Evolutionary conservation across 2,797 vertebrate species (phyloP).

Genomic region (Sebastes nivosus): DNA sequence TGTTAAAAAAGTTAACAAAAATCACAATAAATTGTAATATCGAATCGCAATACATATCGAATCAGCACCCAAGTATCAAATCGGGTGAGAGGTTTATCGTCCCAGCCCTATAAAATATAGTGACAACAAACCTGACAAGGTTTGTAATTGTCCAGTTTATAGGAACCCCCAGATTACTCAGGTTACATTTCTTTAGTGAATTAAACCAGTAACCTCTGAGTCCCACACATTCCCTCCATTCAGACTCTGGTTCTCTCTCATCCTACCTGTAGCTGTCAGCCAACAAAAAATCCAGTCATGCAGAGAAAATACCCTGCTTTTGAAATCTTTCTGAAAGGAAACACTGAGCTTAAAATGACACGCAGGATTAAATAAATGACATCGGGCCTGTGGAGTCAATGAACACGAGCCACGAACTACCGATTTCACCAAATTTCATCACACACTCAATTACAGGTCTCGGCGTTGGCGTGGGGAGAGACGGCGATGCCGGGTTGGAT

Average conservation of each 20-base stretch:
- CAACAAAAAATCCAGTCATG: slow-evolving; percentile 1
- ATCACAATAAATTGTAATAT: no score
- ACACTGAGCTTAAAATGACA: neutral
- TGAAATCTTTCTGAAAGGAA: neutral
- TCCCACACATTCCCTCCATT: neutral
- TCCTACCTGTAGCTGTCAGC: neutral
- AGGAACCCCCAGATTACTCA: neutral
- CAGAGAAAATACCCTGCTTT: neutral
- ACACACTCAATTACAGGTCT: neutral
- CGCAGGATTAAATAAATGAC: neutral
- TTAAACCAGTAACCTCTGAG: neutral
- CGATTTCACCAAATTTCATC: slow-evolving; percentile 36
- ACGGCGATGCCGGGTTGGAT: neutral
- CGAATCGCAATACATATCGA: no score
- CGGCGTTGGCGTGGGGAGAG: neutral
- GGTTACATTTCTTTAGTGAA: neutral
- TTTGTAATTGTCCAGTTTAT: neutral
- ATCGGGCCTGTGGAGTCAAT: neutral
- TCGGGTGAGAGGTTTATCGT: no score
- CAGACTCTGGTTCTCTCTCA: neutral
- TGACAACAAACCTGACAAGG: neutral
- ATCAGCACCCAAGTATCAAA: no score
- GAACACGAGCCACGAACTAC: neutral
- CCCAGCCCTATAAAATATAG: neutral
- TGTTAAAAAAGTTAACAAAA: no score